Evolutionary conservation across 2,797 vertebrate genomes (phyloP).

Genomic region (Champsocephalus gunnari): DNA sequence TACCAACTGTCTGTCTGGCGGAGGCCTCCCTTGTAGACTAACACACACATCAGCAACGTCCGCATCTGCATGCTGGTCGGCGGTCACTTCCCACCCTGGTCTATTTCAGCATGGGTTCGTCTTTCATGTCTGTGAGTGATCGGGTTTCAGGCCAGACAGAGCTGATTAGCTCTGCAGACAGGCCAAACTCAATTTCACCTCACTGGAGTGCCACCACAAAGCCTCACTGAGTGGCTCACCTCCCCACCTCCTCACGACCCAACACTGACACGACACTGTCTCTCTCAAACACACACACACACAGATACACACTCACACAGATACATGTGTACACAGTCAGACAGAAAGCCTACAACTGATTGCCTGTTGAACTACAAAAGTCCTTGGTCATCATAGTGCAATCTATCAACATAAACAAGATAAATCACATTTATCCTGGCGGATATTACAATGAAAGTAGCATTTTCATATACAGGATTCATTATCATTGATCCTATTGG

Average conservation of each 20-base stretch:
- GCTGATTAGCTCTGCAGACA: constrained; percentile 77
- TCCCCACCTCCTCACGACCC: constrained; percentile 43
- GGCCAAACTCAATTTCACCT: constrained; percentile 79
- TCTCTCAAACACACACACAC: constrained; percentile 10
- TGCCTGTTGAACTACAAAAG: too few relatives aligned
- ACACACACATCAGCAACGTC: constrained; percentile 40
- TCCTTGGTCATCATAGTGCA: too few relatives aligned
- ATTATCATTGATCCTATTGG: constrained; percentile 4
- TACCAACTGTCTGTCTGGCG: constrained; percentile 9
- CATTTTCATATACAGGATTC: too few relatives aligned
- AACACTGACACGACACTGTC: constrained; percentile 48
- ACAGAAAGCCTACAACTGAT: too few relatives aligned
- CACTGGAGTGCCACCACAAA: constrained; percentile 61
- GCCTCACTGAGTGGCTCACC: constrained; percentile 56
- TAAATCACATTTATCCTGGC: too few relatives aligned
- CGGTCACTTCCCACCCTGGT: constrained; percentile 46
- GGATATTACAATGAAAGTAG: too few relatives aligned
- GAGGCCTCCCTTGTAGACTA: constrained; percentile 19
- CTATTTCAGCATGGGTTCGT: constrained; percentile 52
- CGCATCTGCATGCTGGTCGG: constrained; percentile 34
- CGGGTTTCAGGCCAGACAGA: constrained; percentile 73
- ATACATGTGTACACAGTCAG: too few relatives aligned
- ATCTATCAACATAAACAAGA: too few relatives aligned
- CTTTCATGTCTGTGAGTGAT: constrained; percentile 68
- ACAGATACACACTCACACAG: too few relatives aligned